Conservation (phyloP, 2,888 invertebrate species). For the Branchinecta sandiegonensis region DNA sequence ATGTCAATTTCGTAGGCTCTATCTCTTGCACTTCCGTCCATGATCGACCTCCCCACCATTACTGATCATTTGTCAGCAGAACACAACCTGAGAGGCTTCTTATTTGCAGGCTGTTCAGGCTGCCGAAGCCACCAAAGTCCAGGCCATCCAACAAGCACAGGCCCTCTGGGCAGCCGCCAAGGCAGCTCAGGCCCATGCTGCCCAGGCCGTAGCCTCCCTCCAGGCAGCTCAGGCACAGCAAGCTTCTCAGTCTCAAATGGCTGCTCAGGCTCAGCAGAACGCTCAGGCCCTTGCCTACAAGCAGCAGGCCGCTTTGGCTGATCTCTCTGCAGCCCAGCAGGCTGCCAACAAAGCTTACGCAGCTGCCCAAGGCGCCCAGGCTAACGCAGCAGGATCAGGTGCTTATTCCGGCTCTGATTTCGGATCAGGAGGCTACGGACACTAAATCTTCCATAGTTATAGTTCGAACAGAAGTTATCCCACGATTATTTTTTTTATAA, state of each 20-base stretch:
- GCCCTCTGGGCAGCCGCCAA: constrained; percentile 27
- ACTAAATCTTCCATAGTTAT: too few relatives aligned
- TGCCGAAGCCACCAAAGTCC: constrained; percentile 28
- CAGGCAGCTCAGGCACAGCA: constrained; percentile 27
- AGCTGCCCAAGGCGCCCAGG: constrained; percentile 28
- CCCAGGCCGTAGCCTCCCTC: constrained; percentile 28
- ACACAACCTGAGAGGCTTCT: not conserved
- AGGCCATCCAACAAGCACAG: constrained; percentile 28
- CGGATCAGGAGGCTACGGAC: constrained; percentile 5
- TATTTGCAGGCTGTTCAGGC: constrained; percentile 25
- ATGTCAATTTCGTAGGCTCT: not conserved
- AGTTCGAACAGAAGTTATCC: too few relatives aligned
- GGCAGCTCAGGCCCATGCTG: constrained; percentile 28
- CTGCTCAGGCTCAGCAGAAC: constrained; percentile 29
- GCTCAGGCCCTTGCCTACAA: constrained; percentile 29
- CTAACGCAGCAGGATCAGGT: constrained; percentile 27
- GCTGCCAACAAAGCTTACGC: constrained; percentile 27
- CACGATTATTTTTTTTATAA: too few relatives aligned
- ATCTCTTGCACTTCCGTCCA: too few relatives aligned
- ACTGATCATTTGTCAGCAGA: not conserved
- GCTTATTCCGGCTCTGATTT: constrained; percentile 17
- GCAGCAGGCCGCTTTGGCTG: constrained; percentile 28
- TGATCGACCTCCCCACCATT: too few relatives aligned
- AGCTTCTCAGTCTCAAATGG: constrained; percentile 29
- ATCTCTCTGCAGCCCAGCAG: constrained; percentile 28